These are phyloP conservation scores for Drosophila percnosoma DNA, from an alignment of 2,888 invertebrate species.

Conservation along the genomic window DNA sequence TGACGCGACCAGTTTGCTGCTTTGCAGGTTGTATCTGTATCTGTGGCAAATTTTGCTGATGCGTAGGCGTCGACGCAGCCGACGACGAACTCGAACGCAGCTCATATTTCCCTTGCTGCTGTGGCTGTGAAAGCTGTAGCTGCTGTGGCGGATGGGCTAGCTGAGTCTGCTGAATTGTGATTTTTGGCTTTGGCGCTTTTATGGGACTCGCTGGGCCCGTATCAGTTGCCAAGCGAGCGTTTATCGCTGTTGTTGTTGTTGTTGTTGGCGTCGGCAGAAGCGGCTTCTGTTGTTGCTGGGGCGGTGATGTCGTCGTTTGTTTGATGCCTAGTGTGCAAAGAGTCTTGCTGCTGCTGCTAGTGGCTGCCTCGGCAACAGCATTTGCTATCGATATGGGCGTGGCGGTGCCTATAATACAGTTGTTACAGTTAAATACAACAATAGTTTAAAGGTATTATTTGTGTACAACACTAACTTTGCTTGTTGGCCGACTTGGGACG, in stretches of 20 bases:
- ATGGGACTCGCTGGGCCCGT: conserved; percentile 11
- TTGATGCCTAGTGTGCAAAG: conserved; percentile 50
- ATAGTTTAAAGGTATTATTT: not conserved
- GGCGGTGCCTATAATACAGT: conserved; percentile 54
- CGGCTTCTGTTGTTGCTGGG: conserved; percentile 29
- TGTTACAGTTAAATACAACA: not conserved
- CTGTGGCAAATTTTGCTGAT: conserved; percentile 44
- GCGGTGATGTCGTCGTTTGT: conserved; percentile 6
- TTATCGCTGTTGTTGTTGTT: conserved; percentile 19
- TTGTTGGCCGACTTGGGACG: conserved; percentile 74
- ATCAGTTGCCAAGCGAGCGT: conserved; percentile 1
- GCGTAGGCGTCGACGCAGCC: conserved; percentile 76
- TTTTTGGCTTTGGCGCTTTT: conserved; percentile 20
- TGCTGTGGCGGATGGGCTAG: conserved; percentile 4
- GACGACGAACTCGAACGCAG: conserved; percentile 63
- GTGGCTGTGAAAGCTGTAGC: conserved; percentile 7
- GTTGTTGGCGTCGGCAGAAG: conserved; percentile 38
- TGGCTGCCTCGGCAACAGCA: conserved; percentile 67
- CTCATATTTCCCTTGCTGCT: conserved; percentile 46
- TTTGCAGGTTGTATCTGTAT: conserved; percentile 10
- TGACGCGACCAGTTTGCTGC: conserved; percentile 10
- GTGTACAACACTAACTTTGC: conserved; percentile 54
- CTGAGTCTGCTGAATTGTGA: not conserved
- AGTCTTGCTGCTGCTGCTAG: conserved; percentile 35
- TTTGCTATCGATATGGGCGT: conserved; percentile 72